Conservation (phyloP, 2,113 vertebrate species). For the Etheostoma cragini region DNA sequence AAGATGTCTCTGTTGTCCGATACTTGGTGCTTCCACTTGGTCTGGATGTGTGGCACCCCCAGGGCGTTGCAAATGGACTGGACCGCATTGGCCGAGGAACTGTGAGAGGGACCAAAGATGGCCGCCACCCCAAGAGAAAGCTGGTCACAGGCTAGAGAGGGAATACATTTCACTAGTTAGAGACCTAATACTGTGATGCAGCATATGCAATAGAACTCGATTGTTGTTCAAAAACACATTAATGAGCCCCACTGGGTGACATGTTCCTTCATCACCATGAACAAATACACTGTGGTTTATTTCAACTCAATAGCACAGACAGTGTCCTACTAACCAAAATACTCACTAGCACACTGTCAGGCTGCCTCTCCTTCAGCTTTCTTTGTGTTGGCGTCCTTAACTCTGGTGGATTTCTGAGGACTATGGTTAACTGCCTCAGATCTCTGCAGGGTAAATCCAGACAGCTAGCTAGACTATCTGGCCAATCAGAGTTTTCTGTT, state of each 20-base stretch:
- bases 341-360: too few relatives aligned
- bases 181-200: neutral
- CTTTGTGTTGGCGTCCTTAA: too few relatives aligned
- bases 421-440: too few relatives aligned
- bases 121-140: slow-evolving; percentile 98
- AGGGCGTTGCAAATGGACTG: slow-evolving; percentile 99
- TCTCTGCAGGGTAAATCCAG: too few relatives aligned
- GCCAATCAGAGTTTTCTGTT: too few relatives aligned
- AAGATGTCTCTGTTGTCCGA: slow-evolving; percentile 98
- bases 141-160: slow-evolving; percentile 95
- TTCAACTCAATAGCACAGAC: neutral
- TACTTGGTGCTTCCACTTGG: slow-evolving; percentile 99
- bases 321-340: neutral
- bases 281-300: neutral
- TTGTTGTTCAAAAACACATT: neutral
- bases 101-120: slow-evolving; percentile 98
- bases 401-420: too few relatives aligned
- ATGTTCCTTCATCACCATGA: neutral
- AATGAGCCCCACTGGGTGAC: neutral
- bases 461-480: too few relatives aligned
- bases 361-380: too few relatives aligned
- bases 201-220: neutral
- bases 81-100: slow-evolving; percentile 98
- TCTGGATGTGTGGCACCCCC: slow-evolving; percentile 98
- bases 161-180: slow-evolving; percentile 9